Evolutionary conservation across 2,888 invertebrate species (phyloP).

Genomic region (Hemicrepidius hirtus): DNA sequence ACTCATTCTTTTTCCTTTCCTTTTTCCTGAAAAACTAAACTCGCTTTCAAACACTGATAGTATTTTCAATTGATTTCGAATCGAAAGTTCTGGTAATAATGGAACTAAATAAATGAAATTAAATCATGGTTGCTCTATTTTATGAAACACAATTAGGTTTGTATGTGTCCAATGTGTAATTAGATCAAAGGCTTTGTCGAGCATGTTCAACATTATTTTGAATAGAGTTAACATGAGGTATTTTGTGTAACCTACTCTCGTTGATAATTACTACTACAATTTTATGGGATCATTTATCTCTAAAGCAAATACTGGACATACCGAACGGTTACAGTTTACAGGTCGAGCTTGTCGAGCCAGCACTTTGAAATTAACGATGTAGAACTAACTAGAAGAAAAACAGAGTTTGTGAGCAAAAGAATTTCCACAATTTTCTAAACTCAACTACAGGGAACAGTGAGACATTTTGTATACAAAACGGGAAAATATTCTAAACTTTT

Average conservation of each 20-base stretch:
- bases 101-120: constrained; percentile 1
- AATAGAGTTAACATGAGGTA: constrained; percentile 29
- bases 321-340: constrained; percentile 6
- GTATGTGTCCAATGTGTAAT: constrained; percentile 28
- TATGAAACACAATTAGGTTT: constrained; percentile 30
- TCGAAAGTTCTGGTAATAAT: not conserved
- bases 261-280: constrained; percentile 27
- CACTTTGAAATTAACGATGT: constrained; percentile 21
- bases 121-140: constrained; percentile 14
- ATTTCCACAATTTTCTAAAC: no score
- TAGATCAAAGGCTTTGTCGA: constrained; percentile 39
- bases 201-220: constrained; percentile 31
- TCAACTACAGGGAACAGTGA: no score
- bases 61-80: no score
- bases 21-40: no score
- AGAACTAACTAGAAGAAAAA: not conserved
- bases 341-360: constrained; percentile 22
- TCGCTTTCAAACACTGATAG: no score
- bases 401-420: not conserved
- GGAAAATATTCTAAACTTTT: no score
- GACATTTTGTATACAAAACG: no score
- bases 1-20: constrained; percentile 22
- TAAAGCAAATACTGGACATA: constrained; percentile 21
- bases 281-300: constrained; percentile 29
- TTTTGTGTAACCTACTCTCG: constrained; percentile 4